phyloP scores from a whole-genome alignment of 1,140 invertebrate genomes.

The Choristoneura fumiferana region DNA sequence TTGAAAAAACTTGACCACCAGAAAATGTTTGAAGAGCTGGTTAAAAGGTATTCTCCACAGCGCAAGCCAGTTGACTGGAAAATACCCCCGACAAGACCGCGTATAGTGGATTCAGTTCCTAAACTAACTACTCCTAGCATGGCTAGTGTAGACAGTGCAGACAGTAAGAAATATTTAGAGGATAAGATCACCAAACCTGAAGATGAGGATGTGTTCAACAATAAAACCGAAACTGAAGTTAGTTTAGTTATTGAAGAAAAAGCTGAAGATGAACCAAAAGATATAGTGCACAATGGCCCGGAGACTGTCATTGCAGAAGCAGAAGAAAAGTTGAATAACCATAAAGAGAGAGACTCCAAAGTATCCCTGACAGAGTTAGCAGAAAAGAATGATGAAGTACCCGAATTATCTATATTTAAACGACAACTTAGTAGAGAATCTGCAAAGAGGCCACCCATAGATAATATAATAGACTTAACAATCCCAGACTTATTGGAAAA shows the following conservation, averaged over 20 bases:
- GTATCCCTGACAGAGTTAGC: constrained; percentile 53
- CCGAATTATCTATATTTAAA: constrained; percentile 53
- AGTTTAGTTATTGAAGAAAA: constrained; percentile 10
- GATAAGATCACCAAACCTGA: constrained; percentile 23
- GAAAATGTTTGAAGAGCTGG: constrained; percentile 66
- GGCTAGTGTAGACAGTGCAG: constrained; percentile 45
- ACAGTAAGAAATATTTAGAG: constrained; percentile 38
- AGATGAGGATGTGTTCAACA: constrained; percentile 10
- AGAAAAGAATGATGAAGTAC: constrained; percentile 62
- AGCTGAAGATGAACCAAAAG: constrained; percentile 16
- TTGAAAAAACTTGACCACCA: constrained; percentile 61
- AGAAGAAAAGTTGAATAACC: not conserved
- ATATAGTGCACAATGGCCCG: constrained; percentile 49
- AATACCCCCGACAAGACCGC: constrained; percentile 63
- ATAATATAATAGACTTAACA: constrained; percentile 51
- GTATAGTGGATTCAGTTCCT: constrained; percentile 64
- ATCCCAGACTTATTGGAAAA: constrained; percentile 68
- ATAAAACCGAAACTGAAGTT: constrained; percentile 24
- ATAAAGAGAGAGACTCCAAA: constrained; percentile 42
- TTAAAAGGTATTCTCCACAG: constrained; percentile 69
- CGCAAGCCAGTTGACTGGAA: constrained; percentile 67
- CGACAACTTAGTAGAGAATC: constrained; percentile 54
- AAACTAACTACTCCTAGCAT: constrained; percentile 61
- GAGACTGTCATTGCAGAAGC: constrained; percentile 25
- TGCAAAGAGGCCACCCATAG: constrained; percentile 41